Evolutionary conservation across 2,888 invertebrate species (phyloP).

Genomic region (Hesperia comma): DNA sequence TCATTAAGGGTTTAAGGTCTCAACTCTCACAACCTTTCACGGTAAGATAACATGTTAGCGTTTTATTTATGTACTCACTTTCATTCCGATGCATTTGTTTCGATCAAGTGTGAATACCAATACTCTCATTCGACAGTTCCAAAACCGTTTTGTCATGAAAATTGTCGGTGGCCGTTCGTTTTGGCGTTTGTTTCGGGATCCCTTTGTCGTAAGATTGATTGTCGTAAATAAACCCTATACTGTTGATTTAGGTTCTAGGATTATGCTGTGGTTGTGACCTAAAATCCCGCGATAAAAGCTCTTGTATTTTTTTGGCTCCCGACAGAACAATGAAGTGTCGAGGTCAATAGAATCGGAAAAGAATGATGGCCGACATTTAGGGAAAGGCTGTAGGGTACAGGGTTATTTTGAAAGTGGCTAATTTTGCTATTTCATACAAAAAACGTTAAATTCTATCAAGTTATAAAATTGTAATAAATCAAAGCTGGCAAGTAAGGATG

Average conservation of each 20-base stretch:
- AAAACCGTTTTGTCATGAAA: slow-evolving; percentile 33
- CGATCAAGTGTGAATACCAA: neutral
- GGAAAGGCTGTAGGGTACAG: neutral
- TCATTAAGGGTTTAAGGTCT: no score
- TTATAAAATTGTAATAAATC: no score
- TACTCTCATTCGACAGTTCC: slow-evolving; percentile 9
- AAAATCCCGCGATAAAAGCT: slow-evolving; percentile 16
- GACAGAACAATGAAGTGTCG: slow-evolving; percentile 17
- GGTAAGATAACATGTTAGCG: no score
- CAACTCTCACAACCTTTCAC: no score
- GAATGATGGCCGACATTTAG: neutral
- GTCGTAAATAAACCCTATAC: slow-evolving; percentile 27
- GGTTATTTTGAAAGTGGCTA: no score
- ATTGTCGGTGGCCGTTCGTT: slow-evolving; percentile 26
- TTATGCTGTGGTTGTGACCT: slow-evolving; percentile 25
- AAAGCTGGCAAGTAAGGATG: no score
- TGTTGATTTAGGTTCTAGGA: slow-evolving; percentile 28
- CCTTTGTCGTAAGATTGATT: slow-evolving; percentile 34
- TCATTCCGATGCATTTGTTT: neutral
- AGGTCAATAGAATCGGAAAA: slow-evolving; percentile 1
- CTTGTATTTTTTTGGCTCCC: slow-evolving; percentile 25
- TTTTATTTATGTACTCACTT: no score
- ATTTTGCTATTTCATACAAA: no score
- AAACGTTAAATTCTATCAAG: no score
- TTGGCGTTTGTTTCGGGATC: slow-evolving; percentile 23